Conservation (phyloP, 2,113 vertebrate genomes). For the Cephalopholis sonnerati region DNA sequence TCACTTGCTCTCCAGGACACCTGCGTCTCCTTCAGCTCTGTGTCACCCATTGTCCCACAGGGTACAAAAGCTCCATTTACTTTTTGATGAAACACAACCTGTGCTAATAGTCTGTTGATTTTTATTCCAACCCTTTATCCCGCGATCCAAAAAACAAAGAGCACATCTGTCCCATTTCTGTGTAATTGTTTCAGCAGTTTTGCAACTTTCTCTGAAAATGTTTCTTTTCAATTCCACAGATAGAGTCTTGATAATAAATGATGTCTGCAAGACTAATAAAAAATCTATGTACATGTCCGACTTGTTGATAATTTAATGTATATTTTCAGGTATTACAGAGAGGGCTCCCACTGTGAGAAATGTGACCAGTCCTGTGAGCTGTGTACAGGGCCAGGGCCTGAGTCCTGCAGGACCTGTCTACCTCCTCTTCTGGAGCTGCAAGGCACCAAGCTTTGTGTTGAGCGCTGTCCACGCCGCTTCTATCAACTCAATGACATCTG, state of each 20-base stretch:
- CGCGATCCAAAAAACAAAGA: background rate
- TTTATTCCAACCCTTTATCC: background rate
- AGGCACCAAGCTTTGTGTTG: slow-evolving; percentile 80
- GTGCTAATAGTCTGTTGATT: background rate
- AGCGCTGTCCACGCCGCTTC: slow-evolving; percentile 77
- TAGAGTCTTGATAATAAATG: background rate
- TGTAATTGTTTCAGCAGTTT: background rate
- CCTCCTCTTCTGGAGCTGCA: slow-evolving; percentile 75
- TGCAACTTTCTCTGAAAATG: background rate
- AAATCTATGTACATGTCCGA: background rate
- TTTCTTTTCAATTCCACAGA: background rate
- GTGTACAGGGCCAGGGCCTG: slow-evolving; percentile 70
- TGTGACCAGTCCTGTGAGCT: slow-evolving; percentile 77
- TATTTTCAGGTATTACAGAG: slow-evolving; percentile 76
- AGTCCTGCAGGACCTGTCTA: slow-evolving; percentile 77
- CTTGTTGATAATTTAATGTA: background rate
- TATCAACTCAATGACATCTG: slow-evolving; percentile 56
- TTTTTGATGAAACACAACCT: background rate
- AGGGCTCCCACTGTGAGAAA: slow-evolving; percentile 77
- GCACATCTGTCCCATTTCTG: background rate
- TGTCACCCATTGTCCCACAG: slow-evolving; percentile 83
- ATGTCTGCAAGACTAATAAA: background rate
- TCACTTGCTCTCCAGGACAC: slow-evolving; percentile 79
- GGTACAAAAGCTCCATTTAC: slow-evolving; percentile 68
- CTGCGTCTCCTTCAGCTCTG: slow-evolving; percentile 82